A percentile compares a stretch with the other conserved stretches of the same genome.
Evolutionary conservation across 2,888 invertebrate genomes (phyloP).

Genomic region (Alentia gelatinosa): DNA sequence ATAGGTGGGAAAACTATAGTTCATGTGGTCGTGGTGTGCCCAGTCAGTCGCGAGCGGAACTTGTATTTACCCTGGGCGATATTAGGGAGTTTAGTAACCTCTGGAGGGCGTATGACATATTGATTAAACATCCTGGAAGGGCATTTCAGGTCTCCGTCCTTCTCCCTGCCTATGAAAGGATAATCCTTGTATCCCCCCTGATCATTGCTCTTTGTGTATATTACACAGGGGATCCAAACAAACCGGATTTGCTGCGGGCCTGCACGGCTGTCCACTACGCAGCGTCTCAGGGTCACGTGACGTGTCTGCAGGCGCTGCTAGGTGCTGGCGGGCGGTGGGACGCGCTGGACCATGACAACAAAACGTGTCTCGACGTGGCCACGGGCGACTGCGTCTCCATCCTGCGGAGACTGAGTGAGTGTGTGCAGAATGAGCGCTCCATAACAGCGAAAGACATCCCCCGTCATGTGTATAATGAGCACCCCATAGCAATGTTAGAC

Average conservation of each 20-base stretch:
- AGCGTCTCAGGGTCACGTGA: constrained; percentile 70
- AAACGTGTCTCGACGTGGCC: constrained; percentile 71
- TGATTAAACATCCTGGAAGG: too few species aligned
- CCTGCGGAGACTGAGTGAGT: constrained; percentile 61
- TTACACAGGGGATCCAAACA: constrained; percentile 74
- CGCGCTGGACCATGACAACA: constrained; percentile 68
- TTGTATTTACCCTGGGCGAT: too few species aligned
- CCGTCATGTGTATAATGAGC: too few species aligned
- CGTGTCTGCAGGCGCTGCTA: constrained; percentile 71
- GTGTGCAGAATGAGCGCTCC: too few species aligned
- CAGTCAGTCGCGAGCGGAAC: too few species aligned
- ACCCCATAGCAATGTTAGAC: neutral
- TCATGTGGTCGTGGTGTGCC: too few species aligned
- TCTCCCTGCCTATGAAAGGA: neutral
- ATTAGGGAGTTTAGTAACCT: too few species aligned
- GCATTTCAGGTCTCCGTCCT: too few species aligned
- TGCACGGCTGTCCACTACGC: constrained; percentile 76
- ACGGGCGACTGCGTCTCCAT: constrained; percentile 66
- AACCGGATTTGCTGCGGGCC: constrained; percentile 69
- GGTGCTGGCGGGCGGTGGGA: constrained; percentile 70
- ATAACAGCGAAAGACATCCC: neutral
- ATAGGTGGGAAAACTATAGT: too few species aligned
- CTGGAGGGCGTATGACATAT: too few species aligned
- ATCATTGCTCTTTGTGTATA: too few species aligned
- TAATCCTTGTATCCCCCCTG: too few species aligned